Base-by-base conservation (phyloP, 2,113 vertebrate species). In the Corythaixoides concolor region DNA sequence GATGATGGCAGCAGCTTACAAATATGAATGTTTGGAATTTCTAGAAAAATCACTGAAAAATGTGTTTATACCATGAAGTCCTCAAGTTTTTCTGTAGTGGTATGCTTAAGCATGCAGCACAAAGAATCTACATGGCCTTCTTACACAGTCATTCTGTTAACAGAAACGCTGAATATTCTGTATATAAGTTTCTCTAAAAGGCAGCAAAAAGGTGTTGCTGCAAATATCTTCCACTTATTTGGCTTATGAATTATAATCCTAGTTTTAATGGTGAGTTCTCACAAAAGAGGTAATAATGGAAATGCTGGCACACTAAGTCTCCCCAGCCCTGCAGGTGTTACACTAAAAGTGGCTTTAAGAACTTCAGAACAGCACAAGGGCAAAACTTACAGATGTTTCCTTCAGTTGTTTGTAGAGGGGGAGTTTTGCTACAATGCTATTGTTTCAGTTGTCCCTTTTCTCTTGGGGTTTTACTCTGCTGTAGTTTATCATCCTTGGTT, bases 341-440 rank as follows among this genome's bases (percentile, higher is more conserved):
- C 6, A 68, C 43, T 58, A 84, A 88, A 85, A 94, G 47, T 76
- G 89, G 85, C 84, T 82, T 92, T 82, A 85, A 92, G 58, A 88
- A 50, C 80, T 85, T 90, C 49, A 95, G 90, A 89, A 75, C 80
- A 76, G 50, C 35, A 35, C 85, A 95, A 96, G 92, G 95, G 93
- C 95, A 97, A 93, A 95, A 73, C 74, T 66, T 96, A 77, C 96
- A 97, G 95, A 95, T 97, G 96, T 97, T 97, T 97, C 97, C 97
- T 97, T 97, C 87, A 89, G 93, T 97, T 97, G 96, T 97, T 97
- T 95, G 50, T 89, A 56, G 76, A 77, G 62, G 37, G 67, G 59
- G 69, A 87, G 43, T 50, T 91, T 69, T 89, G 67, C 89, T 88
- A 18, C 45, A 32, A 41, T 73, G 43, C 92, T 89, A 96, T 97